Percentiles rank a stretch among this genome's conserved stretches.
These are phyloP conservation scores for Pristionchus exspectatus DNA, from an alignment of 2,888 invertebrate species.

Conservation along the genomic window DNA sequence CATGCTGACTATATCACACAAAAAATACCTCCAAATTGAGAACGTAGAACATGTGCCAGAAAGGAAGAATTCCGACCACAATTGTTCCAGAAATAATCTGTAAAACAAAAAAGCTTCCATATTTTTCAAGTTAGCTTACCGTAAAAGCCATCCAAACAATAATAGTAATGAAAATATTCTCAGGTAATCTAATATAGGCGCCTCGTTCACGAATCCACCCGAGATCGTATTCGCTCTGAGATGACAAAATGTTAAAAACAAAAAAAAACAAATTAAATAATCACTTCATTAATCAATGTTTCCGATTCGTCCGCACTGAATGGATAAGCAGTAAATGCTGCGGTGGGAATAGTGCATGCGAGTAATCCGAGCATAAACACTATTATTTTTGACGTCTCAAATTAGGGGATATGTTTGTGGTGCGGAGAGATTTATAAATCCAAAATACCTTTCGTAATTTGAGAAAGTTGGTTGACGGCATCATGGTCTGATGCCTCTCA, in stretches of 20 bases:
- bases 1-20: no score
- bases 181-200: not conserved
- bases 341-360: not conserved
- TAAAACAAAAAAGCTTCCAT: not conserved
- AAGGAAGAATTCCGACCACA: not conserved
- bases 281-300: not conserved
- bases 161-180: not conserved
- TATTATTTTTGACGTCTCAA: not conserved
- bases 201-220: not conserved
- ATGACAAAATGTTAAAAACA: not conserved
- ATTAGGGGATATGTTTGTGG: no score
- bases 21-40: not conserved
- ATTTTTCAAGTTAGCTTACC: not conserved
- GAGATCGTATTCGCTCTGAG: not conserved
- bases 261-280: not conserved
- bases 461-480: not conserved
- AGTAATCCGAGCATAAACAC: not conserved
- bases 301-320: not conserved
- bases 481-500: not conserved
- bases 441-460: not conserved
- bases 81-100: not conserved
- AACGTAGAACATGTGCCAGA: slow-evolving; percentile 1
- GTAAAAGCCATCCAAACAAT: not conserved
- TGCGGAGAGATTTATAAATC: no score
- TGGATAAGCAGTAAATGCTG: not conserved